phyloP scores from a whole-genome alignment of 2,888 invertebrate species.

The Cecidostiba fungosa region DNA sequence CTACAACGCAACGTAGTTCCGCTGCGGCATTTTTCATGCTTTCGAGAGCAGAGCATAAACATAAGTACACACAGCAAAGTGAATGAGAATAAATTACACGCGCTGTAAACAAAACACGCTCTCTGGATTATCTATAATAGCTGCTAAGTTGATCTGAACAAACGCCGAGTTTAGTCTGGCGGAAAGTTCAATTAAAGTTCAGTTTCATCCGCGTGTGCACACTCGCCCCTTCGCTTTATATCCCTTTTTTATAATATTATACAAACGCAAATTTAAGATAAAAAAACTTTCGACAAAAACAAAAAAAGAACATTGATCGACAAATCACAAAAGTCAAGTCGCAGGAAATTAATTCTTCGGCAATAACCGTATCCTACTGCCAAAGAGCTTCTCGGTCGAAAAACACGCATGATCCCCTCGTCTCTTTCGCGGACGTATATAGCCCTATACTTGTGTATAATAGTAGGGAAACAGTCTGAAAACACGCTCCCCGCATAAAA shows the following conservation, averaged over 20 bases:
- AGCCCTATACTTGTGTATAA: neutral
- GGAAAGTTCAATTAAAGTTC: neutral
- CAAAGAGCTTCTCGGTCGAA: neutral
- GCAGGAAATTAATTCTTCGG: neutral
- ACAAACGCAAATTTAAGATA: too few species aligned
- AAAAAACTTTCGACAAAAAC: neutral
- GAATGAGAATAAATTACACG: slow-evolving; percentile 10
- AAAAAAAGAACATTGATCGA: too few species aligned
- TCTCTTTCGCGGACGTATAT: neutral
- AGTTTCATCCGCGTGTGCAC: neutral
- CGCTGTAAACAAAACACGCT: neutral
- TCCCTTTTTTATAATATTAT: neutral
- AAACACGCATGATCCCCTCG: neutral
- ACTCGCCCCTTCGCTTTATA: neutral
- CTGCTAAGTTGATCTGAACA: neutral
- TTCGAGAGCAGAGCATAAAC: neutral
- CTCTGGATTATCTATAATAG: neutral
- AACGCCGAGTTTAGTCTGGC: neutral
- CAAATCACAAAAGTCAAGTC: neutral
- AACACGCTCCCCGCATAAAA: neutral
- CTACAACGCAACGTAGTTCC: neutral
- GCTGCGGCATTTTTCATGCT: slow-evolving; percentile 3
- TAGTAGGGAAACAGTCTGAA: neutral
- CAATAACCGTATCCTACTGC: neutral
- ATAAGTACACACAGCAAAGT: neutral